A percentile compares a stretch with the other conserved stretches of the same genome.
These are phyloP conservation scores for Lepidonotus clava DNA, from an alignment of 2,888 invertebrate species.

Conservation along the genomic window DNA sequence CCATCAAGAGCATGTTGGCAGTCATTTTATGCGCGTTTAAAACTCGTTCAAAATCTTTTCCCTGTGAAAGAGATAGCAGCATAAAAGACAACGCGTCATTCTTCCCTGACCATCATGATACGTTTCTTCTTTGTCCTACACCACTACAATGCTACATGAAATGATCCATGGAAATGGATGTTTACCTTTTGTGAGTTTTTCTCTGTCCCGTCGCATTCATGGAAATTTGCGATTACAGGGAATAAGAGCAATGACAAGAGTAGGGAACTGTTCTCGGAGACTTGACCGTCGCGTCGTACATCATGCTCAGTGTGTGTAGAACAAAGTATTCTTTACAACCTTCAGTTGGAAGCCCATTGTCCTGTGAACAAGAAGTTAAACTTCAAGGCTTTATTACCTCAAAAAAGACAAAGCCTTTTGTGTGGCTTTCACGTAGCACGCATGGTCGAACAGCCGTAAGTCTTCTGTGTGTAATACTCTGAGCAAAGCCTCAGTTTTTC, in stretches of 20 bases:
- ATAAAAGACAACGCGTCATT: too few relatives aligned
- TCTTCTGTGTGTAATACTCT: not conserved
- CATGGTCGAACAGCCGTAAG: not conserved
- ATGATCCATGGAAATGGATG: not conserved
- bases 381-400: not conserved
- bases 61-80: too few relatives aligned
- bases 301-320: not conserved
- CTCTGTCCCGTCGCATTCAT: too few relatives aligned
- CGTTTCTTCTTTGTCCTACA: too few relatives aligned
- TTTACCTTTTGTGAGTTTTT: not conserved
- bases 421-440: not conserved
- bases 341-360: not conserved
- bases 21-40: too few relatives aligned
- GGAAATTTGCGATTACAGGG: not conserved
- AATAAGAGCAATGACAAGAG: not conserved
- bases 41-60: too few relatives aligned
- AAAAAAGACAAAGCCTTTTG: not conserved
- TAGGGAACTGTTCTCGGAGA: not conserved
- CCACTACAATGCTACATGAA: too few relatives aligned
- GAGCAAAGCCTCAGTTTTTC: not conserved
- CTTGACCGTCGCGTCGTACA: not conserved
- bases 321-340: not conserved
- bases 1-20: too few relatives aligned
- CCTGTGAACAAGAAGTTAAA: not conserved
- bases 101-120: too few relatives aligned